Evolutionary conservation across 1,140 invertebrate genomes (phyloP).

Genomic region (Bombus affinis): DNA sequence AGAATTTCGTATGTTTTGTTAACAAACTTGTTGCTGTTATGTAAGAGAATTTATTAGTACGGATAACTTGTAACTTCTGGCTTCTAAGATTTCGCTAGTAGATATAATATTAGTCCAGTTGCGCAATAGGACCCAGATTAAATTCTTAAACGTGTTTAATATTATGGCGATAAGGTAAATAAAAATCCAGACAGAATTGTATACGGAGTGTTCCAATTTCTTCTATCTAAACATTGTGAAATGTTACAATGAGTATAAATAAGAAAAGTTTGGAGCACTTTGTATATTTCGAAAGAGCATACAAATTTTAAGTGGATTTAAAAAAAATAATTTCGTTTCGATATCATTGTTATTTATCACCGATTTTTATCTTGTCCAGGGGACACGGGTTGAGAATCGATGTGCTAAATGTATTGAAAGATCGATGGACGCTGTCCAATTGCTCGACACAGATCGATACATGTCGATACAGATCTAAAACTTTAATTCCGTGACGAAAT

Average conservation of each 20-base stretch:
- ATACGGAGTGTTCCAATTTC: neutral
- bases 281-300: neutral
- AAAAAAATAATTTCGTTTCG: neutral
- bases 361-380: neutral
- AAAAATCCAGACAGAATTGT: neutral
- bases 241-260: neutral
- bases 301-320: neutral
- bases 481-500: constrained; percentile 48
- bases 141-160: neutral
- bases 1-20: no score
- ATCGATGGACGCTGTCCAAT: constrained; percentile 49
- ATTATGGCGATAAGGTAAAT: neutral
- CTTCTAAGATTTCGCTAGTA: neutral
- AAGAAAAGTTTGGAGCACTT: neutral
- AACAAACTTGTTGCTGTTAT: neutral
- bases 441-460: constrained; percentile 42
- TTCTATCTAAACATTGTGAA: neutral
- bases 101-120: neutral
- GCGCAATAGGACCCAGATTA: neutral
- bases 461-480: constrained; percentile 27
- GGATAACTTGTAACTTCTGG: neutral
- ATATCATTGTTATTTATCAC: neutral
- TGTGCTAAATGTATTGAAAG: constrained; percentile 31
- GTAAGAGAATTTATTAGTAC: neutral
- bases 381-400: constrained; percentile 8